These are phyloP conservation scores for Dolichotis patagonum DNA, from an alignment of 2,113 vertebrate genomes.

Conservation along the genomic window DNA sequence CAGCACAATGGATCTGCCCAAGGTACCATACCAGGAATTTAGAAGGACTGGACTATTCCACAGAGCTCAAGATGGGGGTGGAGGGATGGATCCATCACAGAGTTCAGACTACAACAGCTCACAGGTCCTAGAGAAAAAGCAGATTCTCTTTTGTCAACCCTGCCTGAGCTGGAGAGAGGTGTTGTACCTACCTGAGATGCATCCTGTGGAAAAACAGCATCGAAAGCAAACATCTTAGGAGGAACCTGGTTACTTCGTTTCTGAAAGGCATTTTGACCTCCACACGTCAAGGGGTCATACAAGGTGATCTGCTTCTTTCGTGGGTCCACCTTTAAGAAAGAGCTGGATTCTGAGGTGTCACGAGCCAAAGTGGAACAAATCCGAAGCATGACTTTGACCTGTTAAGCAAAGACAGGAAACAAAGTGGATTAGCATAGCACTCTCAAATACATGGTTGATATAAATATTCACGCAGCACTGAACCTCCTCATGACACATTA, in stretches of 20 bases:
- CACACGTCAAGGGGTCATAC: slow-evolving; percentile 93
- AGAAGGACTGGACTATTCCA: not conserved
- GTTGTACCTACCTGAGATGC: slow-evolving; percentile 92
- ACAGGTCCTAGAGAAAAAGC: not conserved
- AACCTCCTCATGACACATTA: not conserved
- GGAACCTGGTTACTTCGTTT: slow-evolving; percentile 94
- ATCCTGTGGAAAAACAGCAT: slow-evolving; percentile 96
- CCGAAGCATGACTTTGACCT: slow-evolving; percentile 99
- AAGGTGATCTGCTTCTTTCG: slow-evolving; percentile 97
- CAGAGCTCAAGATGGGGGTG: rapidly evolving
- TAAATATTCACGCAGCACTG: not conserved
- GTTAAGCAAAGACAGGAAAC: slow-evolving; percentile 56
- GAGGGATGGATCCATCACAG: not conserved
- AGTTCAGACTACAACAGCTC: not conserved
- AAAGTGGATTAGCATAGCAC: not conserved
- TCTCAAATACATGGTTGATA: not conserved
- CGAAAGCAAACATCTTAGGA: slow-evolving; percentile 99
- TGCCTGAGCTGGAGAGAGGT: too few relatives aligned
- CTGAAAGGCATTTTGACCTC: slow-evolving; percentile 89
- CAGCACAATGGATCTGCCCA: not conserved
- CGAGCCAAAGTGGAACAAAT: slow-evolving; percentile 92
- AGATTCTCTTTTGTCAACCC: rapidly evolving
- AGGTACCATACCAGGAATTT: not conserved
- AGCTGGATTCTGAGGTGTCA: slow-evolving; percentile 94
- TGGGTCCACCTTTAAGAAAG: slow-evolving; percentile 97